Conservation (phyloP, 2,888 invertebrate species). For the Callyntrura guangdongensis region DNA sequence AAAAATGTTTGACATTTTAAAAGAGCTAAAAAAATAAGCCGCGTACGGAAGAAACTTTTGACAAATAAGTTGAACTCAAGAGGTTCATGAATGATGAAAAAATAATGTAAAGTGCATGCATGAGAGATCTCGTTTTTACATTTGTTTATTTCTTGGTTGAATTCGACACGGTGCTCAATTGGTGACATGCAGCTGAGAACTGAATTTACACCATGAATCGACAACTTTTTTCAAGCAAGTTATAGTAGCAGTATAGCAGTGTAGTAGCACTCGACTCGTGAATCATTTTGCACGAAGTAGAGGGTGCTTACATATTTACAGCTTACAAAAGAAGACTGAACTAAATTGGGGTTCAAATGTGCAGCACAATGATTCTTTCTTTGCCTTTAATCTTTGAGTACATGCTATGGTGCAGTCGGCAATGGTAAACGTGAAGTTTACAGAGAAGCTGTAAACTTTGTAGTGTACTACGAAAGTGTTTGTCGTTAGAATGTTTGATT, state of each 20-base stretch:
- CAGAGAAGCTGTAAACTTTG: too few species aligned
- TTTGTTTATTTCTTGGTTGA: slow-evolving; percentile 29
- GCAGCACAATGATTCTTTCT: neutral
- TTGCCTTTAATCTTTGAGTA: neutral
- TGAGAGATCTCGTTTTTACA: slow-evolving; percentile 11
- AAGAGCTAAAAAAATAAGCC: neutral
- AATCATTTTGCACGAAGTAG: neutral
- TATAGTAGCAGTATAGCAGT: neutral
- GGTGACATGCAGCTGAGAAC: slow-evolving; percentile 59
- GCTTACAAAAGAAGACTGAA: neutral
- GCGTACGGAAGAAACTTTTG: neutral
- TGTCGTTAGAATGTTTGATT: neutral
- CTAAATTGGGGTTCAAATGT: neutral
- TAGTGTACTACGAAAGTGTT: neutral
- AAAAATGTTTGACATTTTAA: neutral
- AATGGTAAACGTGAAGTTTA: too few species aligned
- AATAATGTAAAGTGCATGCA: slow-evolving; percentile 1
- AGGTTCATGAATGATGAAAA: too few species aligned
- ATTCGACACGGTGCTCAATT: slow-evolving; percentile 66
- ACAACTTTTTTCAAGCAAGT: slow-evolving; percentile 27
- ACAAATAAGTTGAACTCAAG: too few species aligned
- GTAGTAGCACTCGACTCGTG: neutral
- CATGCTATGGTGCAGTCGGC: neutral
- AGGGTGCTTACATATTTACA: neutral
- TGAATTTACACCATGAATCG: slow-evolving; percentile 64